phyloP scores from a whole-genome alignment of 2,797 vertebrate species.

The Rhynchotus rufescens region DNA sequence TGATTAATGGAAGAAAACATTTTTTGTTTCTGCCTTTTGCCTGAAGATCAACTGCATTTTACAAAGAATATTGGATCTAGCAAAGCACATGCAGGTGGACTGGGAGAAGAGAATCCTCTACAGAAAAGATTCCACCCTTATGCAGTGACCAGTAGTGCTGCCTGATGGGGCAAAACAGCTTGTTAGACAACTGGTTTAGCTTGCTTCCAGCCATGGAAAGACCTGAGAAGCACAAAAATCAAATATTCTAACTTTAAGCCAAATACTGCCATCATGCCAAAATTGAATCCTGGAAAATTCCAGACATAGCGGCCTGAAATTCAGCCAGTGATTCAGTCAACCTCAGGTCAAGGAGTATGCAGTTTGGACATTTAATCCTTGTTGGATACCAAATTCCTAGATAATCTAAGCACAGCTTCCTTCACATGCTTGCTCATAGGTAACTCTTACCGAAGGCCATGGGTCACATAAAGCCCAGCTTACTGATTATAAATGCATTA shows the following conservation, averaged over 20 bases:
- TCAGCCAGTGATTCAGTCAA: not conserved
- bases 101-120: not conserved
- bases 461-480: not conserved
- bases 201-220: not conserved
- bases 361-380: not conserved
- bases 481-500: not conserved
- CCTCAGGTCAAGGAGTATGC: not conserved
- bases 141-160: not conserved
- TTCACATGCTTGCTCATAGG: not conserved
- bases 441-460: rapidly evolving
- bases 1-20: conserved; percentile 58
- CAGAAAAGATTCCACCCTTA: not conserved
- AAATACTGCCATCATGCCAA: not conserved
- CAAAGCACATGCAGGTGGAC: not conserved
- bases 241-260: not conserved
- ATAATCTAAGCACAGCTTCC: not conserved
- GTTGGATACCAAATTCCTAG: not conserved
- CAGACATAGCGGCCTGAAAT: not conserved
- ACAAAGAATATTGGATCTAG: conserved; percentile 53
- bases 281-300: not conserved
- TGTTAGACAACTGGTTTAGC: not conserved
- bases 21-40: conserved; percentile 36
- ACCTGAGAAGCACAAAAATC: not conserved
- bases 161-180: not conserved
- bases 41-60: conserved; percentile 42